Evolutionary conservation across 2,113 vertebrate genomes (phyloP).

Genomic region (Myanophis thanlyinensis): DNA sequence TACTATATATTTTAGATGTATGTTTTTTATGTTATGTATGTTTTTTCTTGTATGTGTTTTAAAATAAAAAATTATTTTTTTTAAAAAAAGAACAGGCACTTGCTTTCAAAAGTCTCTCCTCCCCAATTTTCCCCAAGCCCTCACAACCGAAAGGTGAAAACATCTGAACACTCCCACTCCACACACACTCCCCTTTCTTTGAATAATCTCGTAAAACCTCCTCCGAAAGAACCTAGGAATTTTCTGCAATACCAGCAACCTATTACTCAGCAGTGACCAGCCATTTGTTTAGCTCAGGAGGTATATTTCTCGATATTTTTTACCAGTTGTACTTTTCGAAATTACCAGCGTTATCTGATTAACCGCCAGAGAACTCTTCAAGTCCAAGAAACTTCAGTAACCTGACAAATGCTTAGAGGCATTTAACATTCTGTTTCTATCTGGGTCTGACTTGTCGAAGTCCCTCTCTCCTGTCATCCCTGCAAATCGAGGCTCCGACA

Average conservation of each 20-base stretch:
- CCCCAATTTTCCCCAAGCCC: background rate
- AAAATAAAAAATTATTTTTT: no score
- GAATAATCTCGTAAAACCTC: background rate
- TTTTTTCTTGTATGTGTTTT: no score
- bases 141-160: background rate
- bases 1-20: no score
- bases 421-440: no score
- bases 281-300: background rate
- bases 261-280: background rate
- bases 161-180: background rate
- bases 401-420: background rate
- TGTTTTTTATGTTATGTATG: no score
- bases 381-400: background rate
- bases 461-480: background rate
- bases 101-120: background rate
- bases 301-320: background rate
- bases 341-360: background rate
- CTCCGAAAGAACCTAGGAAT: background rate
- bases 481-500: background rate
- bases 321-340: background rate
- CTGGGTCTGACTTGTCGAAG: background rate
- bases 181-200: background rate
- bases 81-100: no score
- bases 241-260: background rate
- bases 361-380: background rate